A percentile compares a stretch with the other conserved stretches of the same genome.
phyloP scores from a whole-genome alignment of 2,113 vertebrate species.

The Erinaceus europaeus region DNA sequence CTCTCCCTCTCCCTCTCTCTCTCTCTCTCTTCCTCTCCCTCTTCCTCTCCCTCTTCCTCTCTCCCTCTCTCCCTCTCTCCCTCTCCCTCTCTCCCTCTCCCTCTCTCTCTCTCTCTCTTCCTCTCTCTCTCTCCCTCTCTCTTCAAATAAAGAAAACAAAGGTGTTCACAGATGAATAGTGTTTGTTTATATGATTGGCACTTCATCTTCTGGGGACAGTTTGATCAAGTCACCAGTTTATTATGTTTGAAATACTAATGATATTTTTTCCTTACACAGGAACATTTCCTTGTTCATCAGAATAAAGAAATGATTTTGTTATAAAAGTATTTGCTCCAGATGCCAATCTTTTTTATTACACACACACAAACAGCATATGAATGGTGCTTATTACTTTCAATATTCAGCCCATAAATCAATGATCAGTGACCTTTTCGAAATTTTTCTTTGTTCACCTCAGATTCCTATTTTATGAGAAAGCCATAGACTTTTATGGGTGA shows the following conservation, averaged over 20 bases:
- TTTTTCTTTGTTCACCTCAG: background rate
- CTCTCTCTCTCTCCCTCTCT: no score
- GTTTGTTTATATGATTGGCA: background rate
- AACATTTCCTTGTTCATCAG: background rate
- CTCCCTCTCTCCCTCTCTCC: no score
- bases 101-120: no score
- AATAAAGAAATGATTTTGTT: conserved; percentile 25
- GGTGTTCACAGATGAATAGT: background rate
- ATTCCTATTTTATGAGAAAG: background rate
- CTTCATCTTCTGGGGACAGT: background rate
- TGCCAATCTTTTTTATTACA: background rate
- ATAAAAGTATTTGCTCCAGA: background rate
- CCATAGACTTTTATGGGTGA: background rate
- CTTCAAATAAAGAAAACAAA: conserved; percentile 1
- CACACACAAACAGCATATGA: no score
- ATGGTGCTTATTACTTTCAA: background rate
- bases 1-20: no score
- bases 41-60: no score
- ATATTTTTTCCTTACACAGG: conserved; percentile 12
- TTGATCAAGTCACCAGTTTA: conserved; percentile 40
- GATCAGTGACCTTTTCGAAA: background rate
- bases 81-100: no score
- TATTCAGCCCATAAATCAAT: background rate
- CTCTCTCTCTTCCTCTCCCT: no score
- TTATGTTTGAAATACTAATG: conserved; percentile 42